Conservation (phyloP, 2,113 vertebrate species). For the Tyto alba region DNA sequence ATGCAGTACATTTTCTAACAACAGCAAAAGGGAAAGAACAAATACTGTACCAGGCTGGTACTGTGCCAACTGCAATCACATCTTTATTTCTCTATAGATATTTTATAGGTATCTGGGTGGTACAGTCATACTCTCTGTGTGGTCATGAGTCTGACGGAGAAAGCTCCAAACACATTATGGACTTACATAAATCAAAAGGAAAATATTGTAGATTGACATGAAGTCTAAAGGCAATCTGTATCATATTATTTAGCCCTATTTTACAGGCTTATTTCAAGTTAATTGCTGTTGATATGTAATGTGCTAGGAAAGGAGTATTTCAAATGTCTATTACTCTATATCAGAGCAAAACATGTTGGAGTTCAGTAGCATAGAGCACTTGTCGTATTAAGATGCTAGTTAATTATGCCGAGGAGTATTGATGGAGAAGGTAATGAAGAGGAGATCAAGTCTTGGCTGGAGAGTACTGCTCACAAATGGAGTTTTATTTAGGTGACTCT, state of each 20-base stretch:
- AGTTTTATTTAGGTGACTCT: neutral
- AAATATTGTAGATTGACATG: neutral
- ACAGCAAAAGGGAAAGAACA: neutral
- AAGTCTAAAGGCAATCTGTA: neutral
- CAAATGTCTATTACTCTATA: neutral
- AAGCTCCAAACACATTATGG: neutral
- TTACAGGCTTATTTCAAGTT: neutral
- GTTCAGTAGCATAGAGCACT: neutral
- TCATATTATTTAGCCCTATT: neutral
- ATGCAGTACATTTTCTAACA: neutral
- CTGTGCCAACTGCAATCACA: neutral
- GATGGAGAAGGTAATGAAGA: neutral
- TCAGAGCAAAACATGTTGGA: neutral
- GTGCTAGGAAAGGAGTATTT: neutral
- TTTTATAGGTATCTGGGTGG: neutral
- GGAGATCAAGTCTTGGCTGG: neutral
- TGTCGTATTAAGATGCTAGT: neutral
- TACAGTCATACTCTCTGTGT: neutral
- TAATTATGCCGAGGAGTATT: neutral
- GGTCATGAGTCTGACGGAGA: neutral
- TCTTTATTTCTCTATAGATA: neutral
- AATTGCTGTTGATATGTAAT: neutral
- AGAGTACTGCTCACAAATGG: neutral
- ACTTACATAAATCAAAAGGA: neutral
- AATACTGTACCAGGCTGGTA: neutral